These are phyloP conservation scores for Tarsius wallacei DNA, from an alignment of 2,797 vertebrate species.

Conservation along the genomic window DNA sequence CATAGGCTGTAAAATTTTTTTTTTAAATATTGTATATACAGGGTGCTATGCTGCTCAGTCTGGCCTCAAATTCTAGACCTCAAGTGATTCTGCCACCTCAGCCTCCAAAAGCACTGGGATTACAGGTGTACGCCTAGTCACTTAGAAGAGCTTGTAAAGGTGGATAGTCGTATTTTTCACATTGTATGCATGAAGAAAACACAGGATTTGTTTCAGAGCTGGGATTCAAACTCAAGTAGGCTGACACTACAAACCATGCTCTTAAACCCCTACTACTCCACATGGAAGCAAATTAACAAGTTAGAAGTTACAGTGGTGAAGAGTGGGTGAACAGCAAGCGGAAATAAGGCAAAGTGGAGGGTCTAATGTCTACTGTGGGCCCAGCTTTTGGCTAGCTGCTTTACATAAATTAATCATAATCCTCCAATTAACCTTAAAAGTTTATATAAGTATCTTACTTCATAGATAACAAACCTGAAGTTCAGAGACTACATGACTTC, in stretches of 20 bases:
- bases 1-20: no score
- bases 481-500: conserved; percentile 43
- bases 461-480: neutral
- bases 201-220: neutral
- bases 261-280: neutral
- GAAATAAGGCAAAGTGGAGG: neutral
- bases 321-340: neutral
- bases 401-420: neutral
- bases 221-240: neutral
- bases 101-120: no score
- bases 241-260: neutral
- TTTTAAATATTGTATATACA: no score
- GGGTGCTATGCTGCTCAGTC: no score
- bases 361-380: neutral
- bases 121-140: no score
- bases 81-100: no score
- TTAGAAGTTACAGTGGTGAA: neutral
- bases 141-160: neutral
- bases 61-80: no score
- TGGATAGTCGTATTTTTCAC: neutral
- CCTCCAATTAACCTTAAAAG: neutral
- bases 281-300: neutral
- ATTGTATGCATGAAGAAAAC: neutral
- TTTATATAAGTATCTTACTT: neutral
- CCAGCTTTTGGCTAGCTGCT: neutral